Base-by-base conservation (phyloP, 2,888 invertebrate genomes). In the Ischnus inquisitorius region DNA sequence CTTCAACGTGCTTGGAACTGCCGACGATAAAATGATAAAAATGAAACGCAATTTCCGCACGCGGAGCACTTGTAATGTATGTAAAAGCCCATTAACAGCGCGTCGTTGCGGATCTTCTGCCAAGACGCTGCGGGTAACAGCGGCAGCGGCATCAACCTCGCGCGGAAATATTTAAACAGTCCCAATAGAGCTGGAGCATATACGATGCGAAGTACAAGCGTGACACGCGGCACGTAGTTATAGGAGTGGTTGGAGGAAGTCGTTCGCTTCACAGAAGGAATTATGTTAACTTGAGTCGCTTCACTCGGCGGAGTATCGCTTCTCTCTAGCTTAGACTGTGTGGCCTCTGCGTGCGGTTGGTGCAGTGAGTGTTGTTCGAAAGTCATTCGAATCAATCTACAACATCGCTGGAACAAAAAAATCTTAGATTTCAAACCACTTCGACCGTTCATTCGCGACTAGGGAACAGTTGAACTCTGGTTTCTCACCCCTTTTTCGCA, bases 111-210 rank as follows among this genome's bases (percentile, higher is more conserved):
- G 39, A 64, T 67, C 43, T 43, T 76, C 62, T 62, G 62, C 46
- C 57, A 46, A 74, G 74, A 67, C 46, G 19, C 46, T 34, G 34
- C 5, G 8, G 65, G 41, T 64, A 65, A 41, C 54, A 60, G 54
- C 22, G 41, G 65, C 72, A 60, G 67, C 43, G 34, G 60, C 48
- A 39, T 25, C 68, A 69, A 68, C 51, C 75, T 75, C 74, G 69
- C 76, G 69, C 62, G 69, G 81, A 76, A 76, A 76, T 80, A 75
- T 75, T 68, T 75, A 75, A 80, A 75, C 51, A 75, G 75, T 16
- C 68, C 28, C 28, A 60, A 62, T 68, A 22, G 60, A 34, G 28
- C 68, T 75, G 25, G 51, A 75, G 62, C 48, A 62, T 14, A 64
- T 60, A 68, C 19, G 60, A 28, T 14, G 65, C 65, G 68, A n/a